Evolutionary conservation across 2,113 vertebrate genomes (phyloP).

Genomic region (Pseudorectes ferrugineus): DNA sequence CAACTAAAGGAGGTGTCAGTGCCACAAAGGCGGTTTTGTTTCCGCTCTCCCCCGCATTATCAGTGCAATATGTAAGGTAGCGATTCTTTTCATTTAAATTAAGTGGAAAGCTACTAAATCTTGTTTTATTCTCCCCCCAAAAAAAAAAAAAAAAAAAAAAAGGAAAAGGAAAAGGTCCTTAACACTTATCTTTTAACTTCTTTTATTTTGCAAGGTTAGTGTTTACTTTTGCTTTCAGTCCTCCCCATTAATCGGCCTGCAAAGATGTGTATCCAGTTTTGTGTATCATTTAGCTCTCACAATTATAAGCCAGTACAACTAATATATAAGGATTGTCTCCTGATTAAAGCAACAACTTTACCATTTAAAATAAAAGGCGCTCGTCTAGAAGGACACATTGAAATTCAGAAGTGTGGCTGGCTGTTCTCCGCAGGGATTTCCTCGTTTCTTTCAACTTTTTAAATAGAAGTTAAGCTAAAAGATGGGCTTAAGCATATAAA

Average conservation of each 20-base stretch:
- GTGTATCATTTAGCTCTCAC: slow-evolving; percentile 70
- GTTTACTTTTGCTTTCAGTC: slow-evolving; percentile 80
- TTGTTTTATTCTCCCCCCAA: slow-evolving; percentile 83
- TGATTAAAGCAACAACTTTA: slow-evolving; percentile 60
- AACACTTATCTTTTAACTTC: slow-evolving; percentile 80
- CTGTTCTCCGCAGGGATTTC: slow-evolving; percentile 43
- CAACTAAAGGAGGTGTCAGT: slow-evolving; percentile 95
- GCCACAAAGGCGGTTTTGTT: slow-evolving; percentile 95
- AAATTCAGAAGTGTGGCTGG: slow-evolving; percentile 54
- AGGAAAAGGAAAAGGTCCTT: slow-evolving; percentile 69
- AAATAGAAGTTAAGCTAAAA: slow-evolving; percentile 53
- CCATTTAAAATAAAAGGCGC: slow-evolving; percentile 52
- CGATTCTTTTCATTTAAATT: slow-evolving; percentile 99
- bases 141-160: background rate
- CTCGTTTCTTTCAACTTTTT: slow-evolving; percentile 34
- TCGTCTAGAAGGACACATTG: slow-evolving; percentile 14
- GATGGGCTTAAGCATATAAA: slow-evolving; percentile 8
- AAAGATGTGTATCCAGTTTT: slow-evolving; percentile 75
- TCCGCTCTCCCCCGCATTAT: slow-evolving; percentile 92
- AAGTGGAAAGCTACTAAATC: slow-evolving; percentile 99
- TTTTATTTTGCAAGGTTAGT: slow-evolving; percentile 73
- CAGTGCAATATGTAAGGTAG: slow-evolving; percentile 98
- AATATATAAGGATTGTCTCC: slow-evolving; percentile 65
- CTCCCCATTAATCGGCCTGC: slow-evolving; percentile 64
- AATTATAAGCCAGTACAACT: slow-evolving; percentile 62